These are phyloP conservation scores for Mesoclemmys tuberculata DNA, from an alignment of 2,113 vertebrate genomes.

Conservation along the genomic window DNA sequence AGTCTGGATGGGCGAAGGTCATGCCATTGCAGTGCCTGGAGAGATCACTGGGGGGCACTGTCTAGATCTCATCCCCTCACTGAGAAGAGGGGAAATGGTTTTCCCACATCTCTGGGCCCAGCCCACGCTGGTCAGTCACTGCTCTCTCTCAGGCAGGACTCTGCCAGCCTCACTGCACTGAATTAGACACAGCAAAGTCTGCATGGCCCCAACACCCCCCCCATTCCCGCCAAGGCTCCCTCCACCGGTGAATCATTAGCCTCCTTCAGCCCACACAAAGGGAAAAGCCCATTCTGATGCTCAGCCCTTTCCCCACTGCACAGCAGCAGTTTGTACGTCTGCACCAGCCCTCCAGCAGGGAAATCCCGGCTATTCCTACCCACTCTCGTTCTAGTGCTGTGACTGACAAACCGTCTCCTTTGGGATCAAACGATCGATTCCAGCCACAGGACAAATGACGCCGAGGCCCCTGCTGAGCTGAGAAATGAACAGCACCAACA, in stretches of 20 bases:
- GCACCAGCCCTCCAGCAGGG: not conserved
- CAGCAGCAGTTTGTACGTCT: not conserved
- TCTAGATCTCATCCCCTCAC: not conserved
- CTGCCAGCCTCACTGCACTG: not conserved
- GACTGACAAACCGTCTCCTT: not conserved
- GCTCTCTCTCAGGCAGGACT: not conserved
- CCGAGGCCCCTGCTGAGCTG: not conserved
- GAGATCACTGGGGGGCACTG: not conserved
- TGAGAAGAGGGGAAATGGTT: not conserved
- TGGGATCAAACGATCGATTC: no score
- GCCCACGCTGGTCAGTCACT: not conserved
- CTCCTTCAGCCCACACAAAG: not conserved
- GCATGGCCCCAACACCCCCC: rapidly evolving
- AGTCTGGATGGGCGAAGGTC: not conserved
- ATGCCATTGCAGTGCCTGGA: not conserved
- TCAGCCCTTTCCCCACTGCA: not conserved
- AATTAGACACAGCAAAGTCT: not conserved
- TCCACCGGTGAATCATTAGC: not conserved
- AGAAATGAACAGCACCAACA: not conserved
- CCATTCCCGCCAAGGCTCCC: not conserved
- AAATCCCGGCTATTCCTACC: not conserved
- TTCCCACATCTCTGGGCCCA: not conserved
- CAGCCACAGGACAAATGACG: not conserved
- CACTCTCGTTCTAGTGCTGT: not conserved
- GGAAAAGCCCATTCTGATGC: not conserved